These are phyloP conservation scores for Percopsis transmontana DNA, from an alignment of 2,113 vertebrate species.

Conservation along the genomic window DNA sequence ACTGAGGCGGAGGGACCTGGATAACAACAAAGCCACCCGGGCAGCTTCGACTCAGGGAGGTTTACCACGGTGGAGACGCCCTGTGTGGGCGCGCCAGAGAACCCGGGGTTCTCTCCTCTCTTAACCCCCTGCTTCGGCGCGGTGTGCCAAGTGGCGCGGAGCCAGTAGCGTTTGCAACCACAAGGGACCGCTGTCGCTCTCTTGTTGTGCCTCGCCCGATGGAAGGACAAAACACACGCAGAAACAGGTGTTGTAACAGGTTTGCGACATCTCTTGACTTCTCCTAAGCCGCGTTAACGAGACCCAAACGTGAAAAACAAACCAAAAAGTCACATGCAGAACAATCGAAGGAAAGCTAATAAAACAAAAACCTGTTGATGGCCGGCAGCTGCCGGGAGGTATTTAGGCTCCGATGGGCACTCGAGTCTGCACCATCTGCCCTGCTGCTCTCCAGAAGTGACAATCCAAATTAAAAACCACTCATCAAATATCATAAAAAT, in stretches of 20 bases:
- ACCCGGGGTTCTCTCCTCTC: conserved; percentile 48
- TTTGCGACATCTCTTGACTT: conserved; percentile 83
- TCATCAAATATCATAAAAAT: conserved; percentile 82
- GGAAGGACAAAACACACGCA: conserved; percentile 92
- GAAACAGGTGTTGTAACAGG: conserved; percentile 96
- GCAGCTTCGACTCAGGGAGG: conserved; percentile 59
- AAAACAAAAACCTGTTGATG: conserved; percentile 80
- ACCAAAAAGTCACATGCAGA: neutral
- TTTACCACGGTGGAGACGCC: conserved; percentile 72
- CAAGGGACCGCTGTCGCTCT: conserved; percentile 76
- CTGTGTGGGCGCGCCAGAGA: conserved; percentile 60
- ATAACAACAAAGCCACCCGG: neutral
- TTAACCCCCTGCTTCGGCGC: conserved; percentile 48
- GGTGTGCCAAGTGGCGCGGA: conserved; percentile 75
- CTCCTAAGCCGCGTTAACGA: conserved; percentile 81
- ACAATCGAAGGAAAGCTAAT: conserved; percentile 16
- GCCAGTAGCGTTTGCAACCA: conserved; percentile 85
- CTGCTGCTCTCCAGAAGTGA: conserved; percentile 84
- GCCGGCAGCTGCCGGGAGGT: conserved; percentile 89
- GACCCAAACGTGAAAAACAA: conserved; percentile 5
- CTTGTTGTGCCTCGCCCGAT: conserved; percentile 83
- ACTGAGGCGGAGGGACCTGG: conserved; percentile 18
- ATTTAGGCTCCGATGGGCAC: conserved; percentile 84
- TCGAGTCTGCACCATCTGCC: conserved; percentile 89
- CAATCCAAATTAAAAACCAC: conserved; percentile 89